Conservation (phyloP, 2,113 vertebrate genomes). For the Silurus glanis region DNA sequence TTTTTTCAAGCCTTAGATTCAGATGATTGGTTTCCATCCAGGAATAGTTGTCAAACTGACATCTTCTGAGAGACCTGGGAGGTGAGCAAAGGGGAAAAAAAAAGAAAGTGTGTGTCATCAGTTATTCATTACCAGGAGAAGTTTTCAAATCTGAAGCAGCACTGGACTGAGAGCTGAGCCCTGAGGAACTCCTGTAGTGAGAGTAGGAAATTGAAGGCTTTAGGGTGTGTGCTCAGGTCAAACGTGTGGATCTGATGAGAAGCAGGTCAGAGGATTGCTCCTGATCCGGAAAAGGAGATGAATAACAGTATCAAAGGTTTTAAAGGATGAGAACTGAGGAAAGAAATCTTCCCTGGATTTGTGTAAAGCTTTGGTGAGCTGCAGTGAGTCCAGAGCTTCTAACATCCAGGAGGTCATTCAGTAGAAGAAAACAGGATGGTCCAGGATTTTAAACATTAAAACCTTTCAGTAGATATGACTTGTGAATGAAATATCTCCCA, state of each 20-base stretch:
- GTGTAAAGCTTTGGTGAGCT: neutral
- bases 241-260: neutral
- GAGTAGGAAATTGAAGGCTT: neutral
- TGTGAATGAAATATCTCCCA: neutral
- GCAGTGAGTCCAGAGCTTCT: neutral
- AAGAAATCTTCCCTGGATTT: neutral
- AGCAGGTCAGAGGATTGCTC: neutral
- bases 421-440: neutral
- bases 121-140: neutral
- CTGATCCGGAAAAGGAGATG: neutral
- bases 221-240: neutral
- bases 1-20: neutral
- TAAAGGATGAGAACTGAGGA: neutral
- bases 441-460: neutral
- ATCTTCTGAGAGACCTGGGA: neutral
- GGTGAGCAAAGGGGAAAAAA: neutral
- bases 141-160: neutral
- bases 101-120: neutral
- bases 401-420: neutral
- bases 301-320: neutral
- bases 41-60: neutral
- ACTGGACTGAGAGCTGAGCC: neutral
- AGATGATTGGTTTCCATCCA: neutral
- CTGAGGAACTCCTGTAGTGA: neutral
- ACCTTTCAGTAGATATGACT: too few relatives aligned